phyloP scores from a whole-genome alignment of 2,888 invertebrate species.

The Tolmerus cingulatus region DNA sequence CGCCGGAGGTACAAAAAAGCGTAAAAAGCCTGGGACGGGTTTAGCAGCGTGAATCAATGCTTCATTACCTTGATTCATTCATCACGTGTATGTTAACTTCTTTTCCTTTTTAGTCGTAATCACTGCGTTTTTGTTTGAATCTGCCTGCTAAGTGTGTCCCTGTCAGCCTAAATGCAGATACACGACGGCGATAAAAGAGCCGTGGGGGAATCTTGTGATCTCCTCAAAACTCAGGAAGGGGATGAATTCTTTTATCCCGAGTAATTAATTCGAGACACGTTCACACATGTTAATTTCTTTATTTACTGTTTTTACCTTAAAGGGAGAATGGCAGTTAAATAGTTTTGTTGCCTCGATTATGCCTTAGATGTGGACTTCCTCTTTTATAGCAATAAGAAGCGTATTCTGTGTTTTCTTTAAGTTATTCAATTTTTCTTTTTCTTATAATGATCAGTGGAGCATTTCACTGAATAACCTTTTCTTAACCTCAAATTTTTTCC shows the following conservation, averaged over 20 bases:
- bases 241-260: conserved; percentile 3
- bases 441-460: background rate
- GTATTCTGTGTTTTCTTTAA: no score
- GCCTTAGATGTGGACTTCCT: background rate
- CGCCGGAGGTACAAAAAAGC: background rate
- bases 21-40: background rate
- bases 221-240: background rate
- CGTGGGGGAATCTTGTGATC: background rate
- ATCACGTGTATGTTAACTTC: background rate
- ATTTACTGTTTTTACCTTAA: background rate
- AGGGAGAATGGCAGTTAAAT: background rate
- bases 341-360: background rate
- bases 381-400: background rate
- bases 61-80: conserved; percentile 15
- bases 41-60: background rate
- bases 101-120: background rate
- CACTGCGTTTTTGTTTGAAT: background rate
- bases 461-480: no score
- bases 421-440: background rate
- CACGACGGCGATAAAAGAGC: background rate
- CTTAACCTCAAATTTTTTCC: no score
- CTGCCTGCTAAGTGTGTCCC: background rate
- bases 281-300: background rate
- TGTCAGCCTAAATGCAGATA: background rate
- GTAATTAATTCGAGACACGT: conserved; percentile 9